A percentile compares a stretch with the other conserved stretches of the same genome.
phyloP scores from a whole-genome alignment of 2,113 vertebrate genomes.

The Heterochromis multidens region DNA sequence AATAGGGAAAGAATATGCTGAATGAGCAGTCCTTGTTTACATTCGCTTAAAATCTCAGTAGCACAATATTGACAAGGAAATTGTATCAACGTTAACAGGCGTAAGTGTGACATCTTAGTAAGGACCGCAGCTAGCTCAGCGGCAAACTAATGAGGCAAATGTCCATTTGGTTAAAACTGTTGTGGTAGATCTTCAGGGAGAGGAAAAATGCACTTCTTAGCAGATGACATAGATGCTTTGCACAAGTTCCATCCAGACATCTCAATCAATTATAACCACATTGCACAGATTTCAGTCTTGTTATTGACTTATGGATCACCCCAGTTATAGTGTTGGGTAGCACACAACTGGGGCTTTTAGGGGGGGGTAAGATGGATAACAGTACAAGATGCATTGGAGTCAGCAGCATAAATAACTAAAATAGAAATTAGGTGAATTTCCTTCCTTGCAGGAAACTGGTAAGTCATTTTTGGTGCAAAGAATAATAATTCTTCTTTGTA shows the following conservation, averaged over 20 bases:
- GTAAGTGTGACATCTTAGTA: conserved; percentile 63
- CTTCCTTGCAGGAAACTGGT: conserved; percentile 41
- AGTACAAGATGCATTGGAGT: conserved; percentile 51
- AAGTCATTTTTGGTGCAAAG: conserved; percentile 43
- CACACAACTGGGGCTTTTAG: conserved; percentile 72
- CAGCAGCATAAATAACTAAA: conserved; percentile 49
- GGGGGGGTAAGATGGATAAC: conserved; percentile 56
- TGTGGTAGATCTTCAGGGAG: conserved; percentile 76
- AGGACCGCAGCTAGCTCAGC: conserved; percentile 60
- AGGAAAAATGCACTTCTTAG: conserved; percentile 82
- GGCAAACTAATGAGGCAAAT: conserved; percentile 72
- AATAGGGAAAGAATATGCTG: conserved; percentile 60
- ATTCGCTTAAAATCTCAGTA: conserved; percentile 49
- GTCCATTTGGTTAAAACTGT: conserved; percentile 78
- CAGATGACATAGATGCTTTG: conserved; percentile 80
- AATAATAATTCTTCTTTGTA: conserved; percentile 58
- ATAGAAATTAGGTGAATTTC: conserved; percentile 48
- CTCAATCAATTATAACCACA: conserved; percentile 88
- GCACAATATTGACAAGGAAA: conserved; percentile 62
- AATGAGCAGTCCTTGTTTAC: conserved; percentile 61
- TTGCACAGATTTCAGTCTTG: conserved; percentile 82
- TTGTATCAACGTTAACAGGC: conserved; percentile 64
- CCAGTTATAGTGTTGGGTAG: conserved; percentile 76
- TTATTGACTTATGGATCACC: conserved; percentile 81
- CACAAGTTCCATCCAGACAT: conserved; percentile 81